These are phyloP conservation scores for Paguma larvata DNA, from an alignment of 2,797 vertebrate genomes.

Conservation along the genomic window DNA sequence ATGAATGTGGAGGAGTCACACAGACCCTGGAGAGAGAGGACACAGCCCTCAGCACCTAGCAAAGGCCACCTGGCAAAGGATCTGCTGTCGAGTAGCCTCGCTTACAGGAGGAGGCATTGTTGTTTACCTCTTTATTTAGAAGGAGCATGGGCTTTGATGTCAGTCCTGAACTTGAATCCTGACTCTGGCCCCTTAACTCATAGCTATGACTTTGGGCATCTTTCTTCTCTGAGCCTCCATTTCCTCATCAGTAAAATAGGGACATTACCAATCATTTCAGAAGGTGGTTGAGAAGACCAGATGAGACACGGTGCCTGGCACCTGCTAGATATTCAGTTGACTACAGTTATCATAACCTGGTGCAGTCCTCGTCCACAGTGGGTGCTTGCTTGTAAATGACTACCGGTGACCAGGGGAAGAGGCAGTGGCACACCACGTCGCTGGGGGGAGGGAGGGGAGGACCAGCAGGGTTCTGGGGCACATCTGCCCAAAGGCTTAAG, in stretches of 20 bases:
- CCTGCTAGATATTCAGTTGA: not conserved
- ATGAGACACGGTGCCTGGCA: not conserved
- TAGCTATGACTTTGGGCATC: not conserved
- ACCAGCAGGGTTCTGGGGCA: not conserved
- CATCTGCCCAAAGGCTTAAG: not conserved
- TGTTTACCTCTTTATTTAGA: not conserved
- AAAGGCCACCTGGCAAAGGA: not conserved
- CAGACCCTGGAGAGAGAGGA: not conserved
- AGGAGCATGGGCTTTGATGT: not conserved
- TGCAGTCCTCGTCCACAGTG: too few relatives aligned
- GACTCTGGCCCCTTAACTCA: not conserved
- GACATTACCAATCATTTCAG: not conserved
- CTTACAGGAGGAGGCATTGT: not conserved
- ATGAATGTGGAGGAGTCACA: not conserved
- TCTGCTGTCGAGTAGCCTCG: not conserved
- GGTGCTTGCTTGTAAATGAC: not conserved
- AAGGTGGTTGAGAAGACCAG: not conserved
- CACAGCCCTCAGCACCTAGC: not conserved
- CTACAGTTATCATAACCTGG: not conserved
- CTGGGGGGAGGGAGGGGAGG: not conserved
- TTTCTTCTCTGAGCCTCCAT: not conserved
- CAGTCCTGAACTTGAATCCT: not conserved
- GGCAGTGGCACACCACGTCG: fast-evolving
- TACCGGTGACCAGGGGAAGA: not conserved
- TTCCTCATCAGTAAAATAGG: slow-evolving; percentile 26